Base-by-base conservation (phyloP, 2,888 invertebrate genomes). In the Anaspis maculata region DNA sequence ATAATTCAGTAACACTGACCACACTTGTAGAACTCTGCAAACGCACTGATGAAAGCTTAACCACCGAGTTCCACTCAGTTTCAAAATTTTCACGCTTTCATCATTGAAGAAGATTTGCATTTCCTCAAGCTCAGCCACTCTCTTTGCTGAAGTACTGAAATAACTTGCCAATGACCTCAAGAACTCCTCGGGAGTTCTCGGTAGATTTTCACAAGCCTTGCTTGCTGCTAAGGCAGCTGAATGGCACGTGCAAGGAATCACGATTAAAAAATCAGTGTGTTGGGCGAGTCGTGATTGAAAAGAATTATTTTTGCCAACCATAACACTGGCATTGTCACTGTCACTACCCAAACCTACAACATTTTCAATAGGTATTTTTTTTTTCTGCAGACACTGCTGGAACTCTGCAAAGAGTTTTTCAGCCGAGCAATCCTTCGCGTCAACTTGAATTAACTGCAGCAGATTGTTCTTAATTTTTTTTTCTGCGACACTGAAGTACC, bases 251-350 rank as follows among this genome's bases (percentile, higher is more conserved):
- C 48, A 48, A 21, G 15, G 28, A 9, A 47, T 15, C 4, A 45
- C 12, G 9, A 44, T 27, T 9, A 30, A 25, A 30, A 33, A 10
- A 7, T 37, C 35, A 13, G 28, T 26, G 12, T 49, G 41, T 12
- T 13, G 3, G 23, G 31, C 27, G 9, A 49, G 25, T 12, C 25
- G 27, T 11, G 39, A 33, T 22, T 39, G 36, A 32, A 48, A 42
- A 2, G 34, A 44, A 32, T 47, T 44, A n/a, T 37, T 25, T 13
- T 13, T 11, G n/a, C 44, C 45, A 9, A 37, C 35, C 47, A 49
- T 49, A 9, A 44, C 42, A 16, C 22, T 27, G 6, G 46, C 46
- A n/a, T 45, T 45, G 38, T 47, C 42, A 16, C 26, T 45, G 38
- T 47, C n/a, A n/a, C n/a, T n/a, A n/a, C n/a, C n/a, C n/a, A n/a